Evolutionary conservation across 2,888 invertebrate genomes (phyloP), one percentile per base, ranked within the genome.

Genomic region (Pardosa pseudoannulata): DNA sequence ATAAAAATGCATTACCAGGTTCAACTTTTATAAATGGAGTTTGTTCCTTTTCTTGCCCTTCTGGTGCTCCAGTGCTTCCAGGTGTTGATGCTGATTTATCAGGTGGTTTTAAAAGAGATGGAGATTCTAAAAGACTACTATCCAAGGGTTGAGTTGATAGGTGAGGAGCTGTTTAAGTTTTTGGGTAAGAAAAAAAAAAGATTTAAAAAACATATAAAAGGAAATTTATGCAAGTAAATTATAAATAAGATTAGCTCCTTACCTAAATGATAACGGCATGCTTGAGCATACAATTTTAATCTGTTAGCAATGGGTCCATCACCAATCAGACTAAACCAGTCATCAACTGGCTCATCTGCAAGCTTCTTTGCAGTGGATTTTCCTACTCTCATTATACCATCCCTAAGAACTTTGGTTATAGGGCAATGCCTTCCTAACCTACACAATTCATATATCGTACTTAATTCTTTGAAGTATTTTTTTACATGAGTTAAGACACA

Each of bases 401-500:
- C 97, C 86, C 95, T 93, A 46, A 96, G 94, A 74, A 95, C 93
- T 91, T 96, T 95, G 27, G 95, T 94, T 82, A 99, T 95, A 0
- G 98, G 97, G 89, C 96, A 95, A 92, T 99, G 99, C 79, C 96
- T 93, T 32, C 99, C 99, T 83, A 99, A 93, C 82, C 97, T 95
- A 91, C 98, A 97, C 92, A 97, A 94, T 92, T 99, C 99, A 92
- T 99, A 99, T 76, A 96, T 95, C 67, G 96, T 95, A 88, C 97
- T 97, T 56, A 99, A 93, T 91, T 98, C 98, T 86, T 96, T 95
- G 93, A 98, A 98, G 93, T 97, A 99, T 7, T 94, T 94, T 89
- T 95, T 94, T 2, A 97, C 95, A 90, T 95, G 95, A 62, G 94
- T 94, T 71, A 96, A 92, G 46, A 98, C 94, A 89, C 94, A 95